Evolutionary conservation across 2,113 vertebrate genomes (phyloP), one percentile per base, ranked within the genome.

Genomic region (Chiloscyllium plagiosum): DNA sequence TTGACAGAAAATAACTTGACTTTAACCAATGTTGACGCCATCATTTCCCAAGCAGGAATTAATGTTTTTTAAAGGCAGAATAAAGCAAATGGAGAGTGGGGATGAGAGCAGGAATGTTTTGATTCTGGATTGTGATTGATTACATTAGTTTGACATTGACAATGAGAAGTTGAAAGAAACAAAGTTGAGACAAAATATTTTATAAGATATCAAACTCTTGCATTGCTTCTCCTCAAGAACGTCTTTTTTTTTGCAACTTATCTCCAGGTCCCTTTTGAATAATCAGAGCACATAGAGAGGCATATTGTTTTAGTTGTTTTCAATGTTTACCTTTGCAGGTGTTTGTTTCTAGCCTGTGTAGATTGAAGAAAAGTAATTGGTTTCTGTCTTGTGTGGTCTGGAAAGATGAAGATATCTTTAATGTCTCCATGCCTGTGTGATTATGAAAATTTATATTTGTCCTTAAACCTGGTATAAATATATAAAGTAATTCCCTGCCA

Each of bases 1-100:
- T 70, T 95, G 42, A 72, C n/a, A 72, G n/a, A 95, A 95, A 95
- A 76, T 95, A 95, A 76, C 94, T 89, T 89, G 22, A 89, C 42
- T 72, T 2, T 56, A 6, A n/a, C 6, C 52, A 56, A 56, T 19
- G 47, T 26, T 2, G 33, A 52, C 42, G 42, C 69, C 3, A 50
- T 76, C 33, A 47, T 0, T 94, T 70, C 37, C 65, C 37, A 26
- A 13, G 20, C 68, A 50, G 22, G 52, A 94, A 42, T 20, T 68
- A 24, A 50, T 72, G 72, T 95, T 24, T 61, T 24, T 42, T 68
- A 70, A 95, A 70, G 93, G 93, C 42, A 33, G 37, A 92, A 15
- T 50, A 37, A 12, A 29, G 37, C 37, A 33, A 50, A 29, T 70
- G 42, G 42, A 20, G 20, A 56, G 24, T 47, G n/a, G 50, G 50